phyloP scores from a whole-genome alignment of 2,797 vertebrate species.

The Mareca penelope region DNA sequence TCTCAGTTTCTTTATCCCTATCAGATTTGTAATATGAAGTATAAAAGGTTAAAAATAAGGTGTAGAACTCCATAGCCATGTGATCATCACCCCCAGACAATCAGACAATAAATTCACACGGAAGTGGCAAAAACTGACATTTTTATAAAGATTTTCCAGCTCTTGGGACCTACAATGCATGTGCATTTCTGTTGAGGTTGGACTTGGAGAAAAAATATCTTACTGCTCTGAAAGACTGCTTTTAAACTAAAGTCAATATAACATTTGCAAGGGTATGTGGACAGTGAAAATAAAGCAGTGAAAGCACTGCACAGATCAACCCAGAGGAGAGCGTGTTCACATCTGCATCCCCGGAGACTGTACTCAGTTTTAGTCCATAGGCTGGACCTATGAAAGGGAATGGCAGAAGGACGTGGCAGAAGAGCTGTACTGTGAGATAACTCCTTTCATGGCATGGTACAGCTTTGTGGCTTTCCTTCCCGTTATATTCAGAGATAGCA shows the following conservation, averaged over 20 bases:
- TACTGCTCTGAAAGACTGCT: neutral
- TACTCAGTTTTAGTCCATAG: neutral
- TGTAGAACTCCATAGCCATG: neutral
- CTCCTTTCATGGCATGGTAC: neutral
- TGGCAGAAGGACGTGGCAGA: neutral
- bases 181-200: neutral
- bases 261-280: neutral
- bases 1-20: neutral
- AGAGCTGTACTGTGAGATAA: neutral
- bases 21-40: neutral
- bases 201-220: neutral
- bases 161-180: neutral
- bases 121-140: neutral
- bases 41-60: neutral
- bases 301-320: neutral
- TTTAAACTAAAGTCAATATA: neutral
- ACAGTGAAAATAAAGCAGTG: accelerated
- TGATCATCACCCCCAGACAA: neutral
- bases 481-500: neutral
- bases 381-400: neutral
- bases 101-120: neutral
- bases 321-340: neutral
- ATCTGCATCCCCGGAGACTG: neutral
- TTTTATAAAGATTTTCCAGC: accelerated
- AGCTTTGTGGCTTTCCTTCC: neutral